Percentiles rank a stretch among this genome's conserved stretches.
These are phyloP conservation scores for Oryzias javanicus DNA, from an alignment of 2,113 vertebrate genomes.

Conservation along the genomic window DNA sequence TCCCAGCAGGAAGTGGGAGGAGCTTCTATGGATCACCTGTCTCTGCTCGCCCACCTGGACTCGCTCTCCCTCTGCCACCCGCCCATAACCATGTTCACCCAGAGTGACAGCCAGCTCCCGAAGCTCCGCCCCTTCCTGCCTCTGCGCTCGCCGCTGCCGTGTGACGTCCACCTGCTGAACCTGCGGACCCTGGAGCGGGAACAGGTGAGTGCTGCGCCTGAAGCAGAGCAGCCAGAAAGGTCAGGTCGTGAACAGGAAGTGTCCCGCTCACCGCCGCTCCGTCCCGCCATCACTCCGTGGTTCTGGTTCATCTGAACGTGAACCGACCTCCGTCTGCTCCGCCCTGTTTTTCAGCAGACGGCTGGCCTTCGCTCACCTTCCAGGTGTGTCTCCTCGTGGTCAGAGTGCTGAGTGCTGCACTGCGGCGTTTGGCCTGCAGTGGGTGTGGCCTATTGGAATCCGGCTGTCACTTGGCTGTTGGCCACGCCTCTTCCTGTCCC, in stretches of 20 bases:
- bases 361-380: no score
- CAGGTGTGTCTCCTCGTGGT: no score
- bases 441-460: no score
- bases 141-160: conserved; percentile 82
- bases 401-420: no score
- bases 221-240: not conserved
- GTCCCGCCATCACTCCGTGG: no score
- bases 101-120: not conserved
- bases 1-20: conserved; percentile 69
- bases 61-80: conserved; percentile 85
- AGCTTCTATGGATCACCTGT: conserved; percentile 81
- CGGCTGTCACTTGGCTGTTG: no score
- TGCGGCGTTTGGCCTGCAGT: no score
- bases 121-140: conserved; percentile 77
- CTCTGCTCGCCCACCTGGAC: conserved; percentile 84
- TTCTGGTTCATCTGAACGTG: no score
- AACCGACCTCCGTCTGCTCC: no score
- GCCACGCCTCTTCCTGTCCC: no score
- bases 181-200: conserved; percentile 83
- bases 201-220: conserved; percentile 72
- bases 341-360: no score
- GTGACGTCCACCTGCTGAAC: conserved; percentile 89
- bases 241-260: not conserved
- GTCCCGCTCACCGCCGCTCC: not conserved
- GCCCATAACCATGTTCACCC: conserved; percentile 77